phyloP scores from a whole-genome alignment of 2,797 vertebrate genomes.

The Dallia pectoralis region DNA sequence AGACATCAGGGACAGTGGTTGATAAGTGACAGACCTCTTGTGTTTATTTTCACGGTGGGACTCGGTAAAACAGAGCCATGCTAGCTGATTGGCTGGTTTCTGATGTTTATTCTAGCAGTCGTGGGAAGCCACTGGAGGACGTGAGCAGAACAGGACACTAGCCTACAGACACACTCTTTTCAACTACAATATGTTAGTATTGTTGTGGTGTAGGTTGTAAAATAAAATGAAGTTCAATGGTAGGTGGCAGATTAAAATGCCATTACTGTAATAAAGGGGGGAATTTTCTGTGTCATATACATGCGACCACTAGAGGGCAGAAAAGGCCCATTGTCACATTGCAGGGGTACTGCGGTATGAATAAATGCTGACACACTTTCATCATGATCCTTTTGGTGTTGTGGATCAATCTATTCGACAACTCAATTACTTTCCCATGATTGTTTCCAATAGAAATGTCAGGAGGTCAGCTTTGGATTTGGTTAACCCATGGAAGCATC shows the following conservation, averaged over 20 bases:
- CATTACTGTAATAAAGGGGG: background rate
- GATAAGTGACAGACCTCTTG: constrained; percentile 41
- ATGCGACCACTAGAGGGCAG: constrained; percentile 59
- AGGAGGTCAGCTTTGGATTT: background rate
- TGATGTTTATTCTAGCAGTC: constrained; percentile 34
- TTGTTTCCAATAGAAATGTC: background rate
- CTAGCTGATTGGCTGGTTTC: constrained; percentile 38
- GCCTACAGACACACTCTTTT: background rate
- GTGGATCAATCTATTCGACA: background rate
- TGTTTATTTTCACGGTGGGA: constrained; percentile 8
- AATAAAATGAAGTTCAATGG: background rate
- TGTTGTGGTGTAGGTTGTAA: background rate
- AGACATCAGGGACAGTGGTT: constrained; percentile 64
- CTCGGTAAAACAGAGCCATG: constrained; percentile 14
- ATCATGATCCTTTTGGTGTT: background rate
- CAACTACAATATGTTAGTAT: background rate
- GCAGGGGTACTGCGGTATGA: background rate
- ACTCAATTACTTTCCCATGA: background rate
- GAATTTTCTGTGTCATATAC: constrained; percentile 6
- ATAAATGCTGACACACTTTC: background rate
- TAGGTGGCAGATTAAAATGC: background rate
- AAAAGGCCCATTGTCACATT: constrained; percentile 31
- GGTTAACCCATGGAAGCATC: background rate
- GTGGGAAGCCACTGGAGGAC: constrained; percentile 20
- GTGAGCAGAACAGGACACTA: background rate